Percentiles rank a stretch among this genome's conserved stretches.
Conservation (phyloP, 2,888 invertebrate species). For the Alloscopus bannaensis region DNA sequence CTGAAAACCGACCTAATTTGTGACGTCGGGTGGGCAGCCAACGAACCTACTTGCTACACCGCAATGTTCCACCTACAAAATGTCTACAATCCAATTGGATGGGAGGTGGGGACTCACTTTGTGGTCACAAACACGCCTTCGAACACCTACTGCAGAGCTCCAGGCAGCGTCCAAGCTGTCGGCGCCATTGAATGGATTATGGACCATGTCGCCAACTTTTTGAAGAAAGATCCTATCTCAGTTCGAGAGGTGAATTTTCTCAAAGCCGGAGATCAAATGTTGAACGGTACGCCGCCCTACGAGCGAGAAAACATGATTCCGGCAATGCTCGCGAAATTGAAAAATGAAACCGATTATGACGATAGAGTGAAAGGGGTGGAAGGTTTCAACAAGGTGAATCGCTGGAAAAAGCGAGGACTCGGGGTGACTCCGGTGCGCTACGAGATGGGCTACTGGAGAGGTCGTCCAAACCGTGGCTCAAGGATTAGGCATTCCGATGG, state of each 20-base stretch:
- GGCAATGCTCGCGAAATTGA: slow-evolving; percentile 79
- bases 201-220: slow-evolving; percentile 80
- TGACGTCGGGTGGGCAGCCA: slow-evolving; percentile 74
- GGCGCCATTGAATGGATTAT: slow-evolving; percentile 82
- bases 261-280: slow-evolving; percentile 74
- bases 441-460: slow-evolving; percentile 86
- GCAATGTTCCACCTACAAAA: slow-evolving; percentile 42
- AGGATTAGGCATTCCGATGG: slow-evolving; percentile 75
- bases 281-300: slow-evolving; percentile 17
- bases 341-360: slow-evolving; percentile 79
- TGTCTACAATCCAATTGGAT: not conserved
- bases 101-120: not conserved
- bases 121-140: slow-evolving; percentile 6
- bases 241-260: slow-evolving; percentile 79
- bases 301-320: slow-evolving; percentile 75
- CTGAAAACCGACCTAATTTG: slow-evolving; percentile 74
- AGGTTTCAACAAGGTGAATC: slow-evolving; percentile 78
- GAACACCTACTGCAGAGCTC: slow-evolving; percentile 16
- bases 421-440: slow-evolving; percentile 76
- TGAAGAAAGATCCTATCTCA: slow-evolving; percentile 79
- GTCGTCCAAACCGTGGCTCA: slow-evolving; percentile 75
- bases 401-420: slow-evolving; percentile 72
- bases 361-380: slow-evolving; percentile 79
- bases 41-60: slow-evolving; percentile 69
- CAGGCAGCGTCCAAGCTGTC: slow-evolving; percentile 75